Evolutionary conservation across 2,113 vertebrate species (phyloP).

Genomic region (Rafetus swinhoei): DNA sequence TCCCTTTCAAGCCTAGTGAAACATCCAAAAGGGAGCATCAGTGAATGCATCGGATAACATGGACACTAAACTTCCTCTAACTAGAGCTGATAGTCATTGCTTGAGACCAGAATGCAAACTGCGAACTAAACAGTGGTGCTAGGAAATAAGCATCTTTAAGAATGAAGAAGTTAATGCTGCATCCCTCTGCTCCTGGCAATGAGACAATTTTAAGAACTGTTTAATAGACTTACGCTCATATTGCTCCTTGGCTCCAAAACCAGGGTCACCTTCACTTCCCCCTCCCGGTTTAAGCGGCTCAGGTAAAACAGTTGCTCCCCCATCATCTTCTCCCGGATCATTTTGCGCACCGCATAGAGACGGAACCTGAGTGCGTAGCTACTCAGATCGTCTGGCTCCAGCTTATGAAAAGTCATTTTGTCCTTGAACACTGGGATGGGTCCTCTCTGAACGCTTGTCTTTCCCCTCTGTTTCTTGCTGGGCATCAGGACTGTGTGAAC

Average conservation of each 20-base stretch:
- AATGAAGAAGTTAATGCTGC: background rate
- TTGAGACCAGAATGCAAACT: background rate
- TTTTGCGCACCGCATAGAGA: constrained; percentile 89
- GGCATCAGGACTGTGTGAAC: constrained; percentile 92
- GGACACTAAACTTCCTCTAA: background rate
- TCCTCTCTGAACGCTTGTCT: constrained; percentile 87
- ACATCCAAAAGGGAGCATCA: background rate
- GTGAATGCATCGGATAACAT: background rate
- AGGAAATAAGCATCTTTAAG: background rate
- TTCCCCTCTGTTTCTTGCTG: constrained; percentile 91
- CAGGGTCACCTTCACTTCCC: constrained; percentile 81
- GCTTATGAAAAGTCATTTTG: constrained; percentile 87
- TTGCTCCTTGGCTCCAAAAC: constrained; percentile 92
- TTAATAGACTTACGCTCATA: constrained; percentile 85
- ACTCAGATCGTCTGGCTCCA: constrained; percentile 84
- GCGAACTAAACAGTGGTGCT: background rate
- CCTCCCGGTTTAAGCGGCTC: constrained; percentile 77
- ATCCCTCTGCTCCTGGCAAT: background rate
- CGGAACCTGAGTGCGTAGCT: constrained; percentile 88
- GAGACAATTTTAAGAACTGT: background rate
- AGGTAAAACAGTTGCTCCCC: constrained; percentile 90
- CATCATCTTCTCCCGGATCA: constrained; percentile 93
- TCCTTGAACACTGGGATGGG: constrained; percentile 88
- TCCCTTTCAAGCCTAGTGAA: background rate
- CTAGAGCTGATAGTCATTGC: background rate